Evolutionary conservation across 1,140 invertebrate genomes (phyloP), one percentile per base, ranked within the genome.

Genomic region (Drosophila santomea): DNA sequence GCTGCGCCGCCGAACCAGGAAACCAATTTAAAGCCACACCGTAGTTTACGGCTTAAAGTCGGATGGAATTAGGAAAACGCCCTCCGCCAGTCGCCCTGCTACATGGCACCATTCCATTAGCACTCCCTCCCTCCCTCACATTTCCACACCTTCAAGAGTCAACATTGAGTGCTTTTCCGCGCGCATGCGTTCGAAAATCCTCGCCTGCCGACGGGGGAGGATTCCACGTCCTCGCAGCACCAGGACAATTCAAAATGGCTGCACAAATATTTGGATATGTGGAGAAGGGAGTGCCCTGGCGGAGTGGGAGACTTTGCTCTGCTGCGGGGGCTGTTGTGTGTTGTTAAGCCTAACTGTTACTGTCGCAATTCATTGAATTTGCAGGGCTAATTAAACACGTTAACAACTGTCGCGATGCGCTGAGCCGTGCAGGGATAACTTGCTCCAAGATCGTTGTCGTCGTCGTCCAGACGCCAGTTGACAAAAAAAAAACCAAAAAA

Each of bases 351-450:
- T 86, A 88, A 88, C 83, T 88, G 83, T 88, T 88, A 89, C 83
- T 88, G 83, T 88, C 83, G 83, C 83, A 88, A 88, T 88, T 89
- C 83, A 88, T 88, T 88, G 83, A 88, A 73, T 88, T 88, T 83
- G 83, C 84, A 88, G 83, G 83, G 84, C 83, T 88, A 88, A 88
- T 88, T 88, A 88, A 89, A 89, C 83, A 88, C 83, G 83, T 88
- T 88, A 88, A 88, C 83, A 88, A 88, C 83, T 88, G 83, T 88
- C 83, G 83, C 84, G 84, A 88, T 76, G 66, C 83, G 67, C 58
- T 88, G 75, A 88, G 66, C 62, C 83, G 76, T 83, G 76, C 84
- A 89, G 84, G 84, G 83, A 88, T 88, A 86, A 83, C 79, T 83
- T 83, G 68, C 75, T 78, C 74, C 54, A 75, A 82, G 80, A 80